Base-by-base conservation (phyloP, 2,888 invertebrate genomes). In the Megastigmus dorsalis region DNA sequence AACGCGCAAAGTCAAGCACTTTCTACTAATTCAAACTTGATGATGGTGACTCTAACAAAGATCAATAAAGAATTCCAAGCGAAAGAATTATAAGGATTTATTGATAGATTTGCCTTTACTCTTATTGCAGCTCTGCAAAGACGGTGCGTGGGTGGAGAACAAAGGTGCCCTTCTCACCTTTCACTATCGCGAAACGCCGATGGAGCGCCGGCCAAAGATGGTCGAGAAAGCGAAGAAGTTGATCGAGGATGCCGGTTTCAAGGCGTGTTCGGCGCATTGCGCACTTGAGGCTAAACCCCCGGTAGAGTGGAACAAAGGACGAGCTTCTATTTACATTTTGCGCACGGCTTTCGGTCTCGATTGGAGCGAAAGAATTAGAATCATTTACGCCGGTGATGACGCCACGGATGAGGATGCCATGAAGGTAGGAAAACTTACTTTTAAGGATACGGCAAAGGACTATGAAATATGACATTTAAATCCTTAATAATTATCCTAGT, bases 131-230 rank as follows among this genome's bases (percentile, higher is more conserved):
- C 93, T 95, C 2, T 96, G 95, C 86, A 92, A 91, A 79, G 95
- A 96, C 82, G 96, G 96, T 3, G 95, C 96, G 0, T 96, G 96
- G 96, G 96, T 96, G 7, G 96, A 96, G 87, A 96, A 96, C 88
- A 96, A 96, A 85, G 96, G 96, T 0, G 94, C 95, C 0, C 88
- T 96, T 6, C 89, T 96, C 43, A 96, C 96, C 2, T 96, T 95
- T 90, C 96, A 96, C 87, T 96, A 93, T 89, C 92, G 96, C 7
- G 95, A 96, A 89, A 94, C 95, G 0, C 95, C 95, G 9, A 84
- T 90, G 63, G 90, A 92, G 60, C 89, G 93, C 78, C 91, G 95
- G 50, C 90, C 92, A 0, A 90, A 90, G 4, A 90, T 96, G 85
- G 92, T 94, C 1, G 92, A 92, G n/a, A 91, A 92, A 81, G 96